These are phyloP conservation scores for Bombus balteatus DNA, from an alignment of 1,140 invertebrate genomes.

Conservation along the genomic window DNA sequence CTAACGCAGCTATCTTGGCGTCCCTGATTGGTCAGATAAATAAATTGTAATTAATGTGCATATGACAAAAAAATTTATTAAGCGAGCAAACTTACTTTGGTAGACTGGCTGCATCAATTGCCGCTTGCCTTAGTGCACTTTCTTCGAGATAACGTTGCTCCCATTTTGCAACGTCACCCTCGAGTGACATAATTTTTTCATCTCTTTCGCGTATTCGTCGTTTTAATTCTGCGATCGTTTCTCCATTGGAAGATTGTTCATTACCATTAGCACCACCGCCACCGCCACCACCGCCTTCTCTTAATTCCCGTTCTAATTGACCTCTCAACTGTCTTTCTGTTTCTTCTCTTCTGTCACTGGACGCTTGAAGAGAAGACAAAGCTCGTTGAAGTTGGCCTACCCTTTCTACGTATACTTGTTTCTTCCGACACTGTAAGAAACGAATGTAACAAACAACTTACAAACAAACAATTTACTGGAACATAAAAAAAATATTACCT, in stretches of 20 bases:
- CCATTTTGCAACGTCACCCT: conserved; percentile 93
- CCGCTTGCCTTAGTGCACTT: conserved; percentile 91
- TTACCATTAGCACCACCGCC: conserved; percentile 82
- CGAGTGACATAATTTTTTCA: conserved; percentile 91
- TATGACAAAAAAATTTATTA: not conserved
- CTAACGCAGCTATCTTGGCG: conserved; percentile 92
- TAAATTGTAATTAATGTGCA: not conserved
- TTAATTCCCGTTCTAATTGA: conserved; percentile 91
- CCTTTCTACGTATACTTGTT: conserved; percentile 92
- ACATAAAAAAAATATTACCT: conserved; percentile 83
- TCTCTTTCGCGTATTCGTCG: conserved; percentile 88
- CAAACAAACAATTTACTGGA: not conserved
- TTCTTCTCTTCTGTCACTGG: conserved; percentile 92
- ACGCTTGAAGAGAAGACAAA: conserved; percentile 91
- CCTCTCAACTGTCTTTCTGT: conserved; percentile 91
- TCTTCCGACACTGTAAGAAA: conserved; percentile 87
- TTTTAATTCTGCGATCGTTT: conserved; percentile 87
- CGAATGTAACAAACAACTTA: not conserved
- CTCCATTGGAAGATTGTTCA: conserved; percentile 79
- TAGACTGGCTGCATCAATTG: conserved; percentile 92
- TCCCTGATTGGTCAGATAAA: conserved; percentile 84
- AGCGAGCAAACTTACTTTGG: conserved; percentile 86
- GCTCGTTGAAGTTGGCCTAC: conserved; percentile 92
- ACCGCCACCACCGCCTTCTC: conserved; percentile 84
- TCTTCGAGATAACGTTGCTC: conserved; percentile 94